Conservation (phyloP, 2,888 invertebrate genomes). For the Tetragnatha montana region DNA sequence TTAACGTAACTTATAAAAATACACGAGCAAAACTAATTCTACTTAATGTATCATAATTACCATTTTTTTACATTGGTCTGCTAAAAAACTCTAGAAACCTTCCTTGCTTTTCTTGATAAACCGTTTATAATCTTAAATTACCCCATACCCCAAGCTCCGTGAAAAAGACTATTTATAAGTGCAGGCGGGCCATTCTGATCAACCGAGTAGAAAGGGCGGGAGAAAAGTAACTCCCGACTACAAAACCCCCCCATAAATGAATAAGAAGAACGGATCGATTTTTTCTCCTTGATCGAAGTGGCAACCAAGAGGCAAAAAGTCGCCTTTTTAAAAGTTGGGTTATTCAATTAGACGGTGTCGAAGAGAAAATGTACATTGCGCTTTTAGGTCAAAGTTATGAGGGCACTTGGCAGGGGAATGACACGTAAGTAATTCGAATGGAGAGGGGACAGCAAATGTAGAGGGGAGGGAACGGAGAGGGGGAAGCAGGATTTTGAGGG, state of each 20-base stretch:
- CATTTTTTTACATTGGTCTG: slow-evolving; percentile 1
- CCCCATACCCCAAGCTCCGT: slow-evolving; percentile 5
- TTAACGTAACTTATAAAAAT: neutral
- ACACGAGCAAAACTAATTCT: neutral
- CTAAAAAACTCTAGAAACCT: neutral
- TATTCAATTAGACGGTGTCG: slow-evolving; percentile 15
- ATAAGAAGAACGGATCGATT: slow-evolving; percentile 30
- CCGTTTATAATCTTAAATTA: slow-evolving; percentile 34
- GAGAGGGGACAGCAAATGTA: neutral
- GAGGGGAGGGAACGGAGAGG: too few species aligned
- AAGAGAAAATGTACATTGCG: neutral
- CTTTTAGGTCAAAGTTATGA: slow-evolving; percentile 1
- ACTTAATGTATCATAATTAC: neutral
- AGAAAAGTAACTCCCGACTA: slow-evolving; percentile 26
- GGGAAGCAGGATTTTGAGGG: too few species aligned
- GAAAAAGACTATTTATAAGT: slow-evolving; percentile 19
- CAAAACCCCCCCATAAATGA: slow-evolving; percentile 2
- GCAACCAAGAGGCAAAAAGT: slow-evolving; percentile 5
- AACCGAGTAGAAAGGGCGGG: slow-evolving; percentile 11
- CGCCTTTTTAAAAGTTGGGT: slow-evolving; percentile 7
- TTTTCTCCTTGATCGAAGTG: neutral
- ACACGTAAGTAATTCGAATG: neutral
- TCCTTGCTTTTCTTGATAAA: neutral
- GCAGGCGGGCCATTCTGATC: slow-evolving; percentile 11
- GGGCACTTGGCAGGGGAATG: neutral